Evolutionary conservation across 2,113 vertebrate species (phyloP).

Genomic region (Cavia porcellus): DNA sequence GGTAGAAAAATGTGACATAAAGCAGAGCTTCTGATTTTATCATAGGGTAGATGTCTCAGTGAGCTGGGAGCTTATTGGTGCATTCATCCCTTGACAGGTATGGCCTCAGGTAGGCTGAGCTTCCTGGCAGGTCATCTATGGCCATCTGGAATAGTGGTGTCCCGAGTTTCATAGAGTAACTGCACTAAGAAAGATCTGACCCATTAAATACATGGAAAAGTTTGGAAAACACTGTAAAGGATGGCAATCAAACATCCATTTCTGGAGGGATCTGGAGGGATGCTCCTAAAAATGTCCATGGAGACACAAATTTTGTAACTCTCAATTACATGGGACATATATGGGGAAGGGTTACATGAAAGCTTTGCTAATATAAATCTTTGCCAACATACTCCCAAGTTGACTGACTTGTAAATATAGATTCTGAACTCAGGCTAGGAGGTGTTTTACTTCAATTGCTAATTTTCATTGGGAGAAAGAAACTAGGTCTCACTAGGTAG

Average conservation of each 20-base stretch:
- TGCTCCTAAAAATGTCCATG: background rate
- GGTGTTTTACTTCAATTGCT: background rate
- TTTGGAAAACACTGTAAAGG: background rate
- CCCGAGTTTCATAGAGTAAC: background rate
- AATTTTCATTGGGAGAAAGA: background rate
- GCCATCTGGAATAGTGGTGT: background rate
- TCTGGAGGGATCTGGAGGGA: too few species aligned
- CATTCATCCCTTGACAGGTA: background rate
- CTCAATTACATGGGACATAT: background rate
- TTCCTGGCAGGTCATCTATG: background rate
- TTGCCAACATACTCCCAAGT: background rate
- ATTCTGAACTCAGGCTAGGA: conserved; percentile 20
- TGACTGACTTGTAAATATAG: background rate
- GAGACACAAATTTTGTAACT: background rate
- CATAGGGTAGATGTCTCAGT: background rate
- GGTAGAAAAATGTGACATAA: background rate
- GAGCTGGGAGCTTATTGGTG: background rate
- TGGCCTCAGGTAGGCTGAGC: background rate
- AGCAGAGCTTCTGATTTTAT: background rate
- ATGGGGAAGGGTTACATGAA: background rate
- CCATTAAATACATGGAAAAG: background rate
- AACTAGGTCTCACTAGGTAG: background rate
- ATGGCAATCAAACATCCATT: background rate
- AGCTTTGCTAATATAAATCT: background rate
- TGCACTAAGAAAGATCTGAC: background rate